phyloP scores from a whole-genome alignment of 2,797 vertebrate species.

The Heterohyrax brucei region DNA sequence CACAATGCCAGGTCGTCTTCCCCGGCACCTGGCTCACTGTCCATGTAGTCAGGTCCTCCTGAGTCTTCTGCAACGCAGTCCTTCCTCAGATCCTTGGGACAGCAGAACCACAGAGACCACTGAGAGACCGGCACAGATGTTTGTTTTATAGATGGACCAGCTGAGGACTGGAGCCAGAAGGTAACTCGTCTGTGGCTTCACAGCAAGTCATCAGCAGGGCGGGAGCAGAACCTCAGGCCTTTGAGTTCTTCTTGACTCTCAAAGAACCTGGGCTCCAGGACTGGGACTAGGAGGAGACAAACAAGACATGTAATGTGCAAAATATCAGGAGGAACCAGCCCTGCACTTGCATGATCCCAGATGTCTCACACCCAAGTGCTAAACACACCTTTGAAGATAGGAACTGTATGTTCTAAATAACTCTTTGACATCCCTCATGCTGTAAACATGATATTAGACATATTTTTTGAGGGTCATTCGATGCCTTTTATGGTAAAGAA shows the following conservation, averaged over 20 bases:
- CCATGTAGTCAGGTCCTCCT: rapidly evolving
- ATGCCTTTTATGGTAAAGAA: neutral
- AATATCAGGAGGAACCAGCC: neutral
- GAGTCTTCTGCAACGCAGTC: neutral
- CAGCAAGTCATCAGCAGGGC: neutral
- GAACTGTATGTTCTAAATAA: neutral
- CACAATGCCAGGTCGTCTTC: neutral
- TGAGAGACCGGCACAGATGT: neutral
- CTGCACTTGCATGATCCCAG: neutral
- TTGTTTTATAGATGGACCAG: neutral
- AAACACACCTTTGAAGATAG: neutral
- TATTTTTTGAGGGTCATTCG: neutral
- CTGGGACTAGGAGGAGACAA: neutral
- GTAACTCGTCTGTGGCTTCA: neutral
- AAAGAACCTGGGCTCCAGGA: neutral
- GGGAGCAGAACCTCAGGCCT: neutral
- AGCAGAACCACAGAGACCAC: neutral
- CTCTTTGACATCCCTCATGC: neutral
- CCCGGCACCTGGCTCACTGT: neutral
- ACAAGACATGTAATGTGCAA: neutral
- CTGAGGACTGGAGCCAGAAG: neutral
- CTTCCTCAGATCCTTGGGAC: neutral
- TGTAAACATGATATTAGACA: neutral
- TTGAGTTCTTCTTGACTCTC: neutral
- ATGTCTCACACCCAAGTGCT: neutral